Conservation (phyloP, 1,140 invertebrate genomes). For the Palaemon carinicauda region DNA sequence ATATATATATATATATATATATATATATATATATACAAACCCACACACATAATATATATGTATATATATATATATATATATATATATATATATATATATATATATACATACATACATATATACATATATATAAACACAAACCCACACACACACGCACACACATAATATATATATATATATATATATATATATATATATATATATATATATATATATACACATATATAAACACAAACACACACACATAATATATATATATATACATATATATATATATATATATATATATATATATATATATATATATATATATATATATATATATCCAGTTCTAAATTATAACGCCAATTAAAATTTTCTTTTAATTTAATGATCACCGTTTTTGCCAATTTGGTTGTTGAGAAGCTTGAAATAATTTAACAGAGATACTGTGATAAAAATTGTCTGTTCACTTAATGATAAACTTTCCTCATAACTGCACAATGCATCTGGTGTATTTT, state of each 20-base stretch:
- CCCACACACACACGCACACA: not conserved
- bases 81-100: not conserved
- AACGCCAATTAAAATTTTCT: too few relatives aligned
- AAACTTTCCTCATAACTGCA: too few relatives aligned
- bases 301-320: too few relatives aligned
- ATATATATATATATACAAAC: constrained; percentile 12
- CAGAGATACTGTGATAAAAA: too few relatives aligned
- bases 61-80: not conserved
- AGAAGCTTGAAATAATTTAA: too few relatives aligned
- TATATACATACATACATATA: constrained; percentile 4
- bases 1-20: constrained; percentile 18
- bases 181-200: not conserved
- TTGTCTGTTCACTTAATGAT: too few relatives aligned
- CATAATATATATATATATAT: not conserved
- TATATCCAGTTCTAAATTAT: too few relatives aligned
- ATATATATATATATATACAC: not conserved
- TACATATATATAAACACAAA: constrained; percentile 14
- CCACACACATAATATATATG: not conserved
- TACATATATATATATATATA: too few relatives aligned
- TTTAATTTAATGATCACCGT: too few relatives aligned
- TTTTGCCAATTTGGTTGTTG: too few relatives aligned
- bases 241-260: not conserved
- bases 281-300: too few relatives aligned
- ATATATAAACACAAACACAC: not conserved
- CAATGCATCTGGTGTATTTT: too few relatives aligned